phyloP scores from a whole-genome alignment of 1,140 invertebrate species.

The Caenorhabditis briggsae region DNA sequence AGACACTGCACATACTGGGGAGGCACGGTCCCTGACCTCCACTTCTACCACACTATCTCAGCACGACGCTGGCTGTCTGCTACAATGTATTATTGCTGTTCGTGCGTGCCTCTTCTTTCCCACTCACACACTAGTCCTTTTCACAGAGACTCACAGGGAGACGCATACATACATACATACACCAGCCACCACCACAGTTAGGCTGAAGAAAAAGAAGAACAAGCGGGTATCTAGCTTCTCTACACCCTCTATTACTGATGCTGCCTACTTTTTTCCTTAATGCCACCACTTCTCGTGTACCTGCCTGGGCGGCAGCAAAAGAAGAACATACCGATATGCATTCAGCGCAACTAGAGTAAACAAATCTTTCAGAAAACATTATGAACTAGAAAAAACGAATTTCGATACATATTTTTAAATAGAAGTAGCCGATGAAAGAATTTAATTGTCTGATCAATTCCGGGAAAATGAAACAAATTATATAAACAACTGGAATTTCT shows the following conservation, averaged over 20 bases:
- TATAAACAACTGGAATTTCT: no score
- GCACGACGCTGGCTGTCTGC: neutral
- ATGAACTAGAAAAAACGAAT: no score
- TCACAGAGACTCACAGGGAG: constrained; percentile 20
- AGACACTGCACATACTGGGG: constrained; percentile 4
- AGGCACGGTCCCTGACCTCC: neutral
- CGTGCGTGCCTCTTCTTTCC: constrained; percentile 1
- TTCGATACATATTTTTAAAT: neutral
- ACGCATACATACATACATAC: constrained; percentile 22
- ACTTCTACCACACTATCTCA: neutral
- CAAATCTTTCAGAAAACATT: no score
- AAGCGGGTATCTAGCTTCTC: neutral
- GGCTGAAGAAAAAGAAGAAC: constrained; percentile 3
- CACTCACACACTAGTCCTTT: constrained; percentile 27
- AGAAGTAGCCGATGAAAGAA: no score
- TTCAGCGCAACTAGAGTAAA: no score
- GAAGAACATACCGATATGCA: neutral
- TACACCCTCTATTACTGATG: neutral
- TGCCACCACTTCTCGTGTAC: neutral
- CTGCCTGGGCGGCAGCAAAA: neutral
- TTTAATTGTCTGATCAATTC: no score
- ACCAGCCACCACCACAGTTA: neutral
- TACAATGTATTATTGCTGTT: neutral
- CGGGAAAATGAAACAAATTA: no score
- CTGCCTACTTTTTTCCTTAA: neutral